Evolutionary conservation across 2,888 invertebrate genomes (phyloP).

Genomic region (Vandiemenella viatica): DNA sequence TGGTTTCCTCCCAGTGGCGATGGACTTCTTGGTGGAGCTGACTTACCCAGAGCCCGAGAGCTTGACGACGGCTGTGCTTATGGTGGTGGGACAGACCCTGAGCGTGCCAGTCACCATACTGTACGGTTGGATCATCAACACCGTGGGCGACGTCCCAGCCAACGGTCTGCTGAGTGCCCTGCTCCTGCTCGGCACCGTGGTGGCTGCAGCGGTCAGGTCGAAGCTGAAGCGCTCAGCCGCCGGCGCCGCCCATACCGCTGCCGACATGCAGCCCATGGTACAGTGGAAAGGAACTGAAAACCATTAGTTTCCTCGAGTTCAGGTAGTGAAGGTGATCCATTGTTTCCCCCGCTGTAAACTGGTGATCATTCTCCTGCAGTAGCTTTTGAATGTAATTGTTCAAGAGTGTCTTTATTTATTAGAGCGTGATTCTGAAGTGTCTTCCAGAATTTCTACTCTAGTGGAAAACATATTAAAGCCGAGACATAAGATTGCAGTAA

Average conservation of each 20-base stretch:
- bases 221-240: constrained; percentile 73
- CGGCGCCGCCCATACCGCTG: neutral
- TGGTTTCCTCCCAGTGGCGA: constrained; percentile 44
- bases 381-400: no score
- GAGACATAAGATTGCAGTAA: no score
- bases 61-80: constrained; percentile 40
- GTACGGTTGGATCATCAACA: constrained; percentile 4
- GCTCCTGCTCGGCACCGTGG: constrained; percentile 32
- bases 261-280: no score
- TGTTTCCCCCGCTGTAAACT: no score
- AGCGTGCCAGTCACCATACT: constrained; percentile 2
- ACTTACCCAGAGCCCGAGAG: constrained; percentile 45
- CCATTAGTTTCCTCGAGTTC: no score
- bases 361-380: no score
- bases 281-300: no score
- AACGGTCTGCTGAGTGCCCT: constrained; percentile 17
- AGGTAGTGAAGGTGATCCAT: no score
- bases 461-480: no score
- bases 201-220: constrained; percentile 51
- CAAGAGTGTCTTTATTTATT: no score
- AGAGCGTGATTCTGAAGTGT: no score
- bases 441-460: no score
- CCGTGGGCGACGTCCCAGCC: neutral
- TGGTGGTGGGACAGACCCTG: constrained; percentile 28
- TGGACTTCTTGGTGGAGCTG: constrained; percentile 45